Base-by-base conservation (phyloP, 2,888 invertebrate genomes). In the Tenthredo mesomela region DNA sequence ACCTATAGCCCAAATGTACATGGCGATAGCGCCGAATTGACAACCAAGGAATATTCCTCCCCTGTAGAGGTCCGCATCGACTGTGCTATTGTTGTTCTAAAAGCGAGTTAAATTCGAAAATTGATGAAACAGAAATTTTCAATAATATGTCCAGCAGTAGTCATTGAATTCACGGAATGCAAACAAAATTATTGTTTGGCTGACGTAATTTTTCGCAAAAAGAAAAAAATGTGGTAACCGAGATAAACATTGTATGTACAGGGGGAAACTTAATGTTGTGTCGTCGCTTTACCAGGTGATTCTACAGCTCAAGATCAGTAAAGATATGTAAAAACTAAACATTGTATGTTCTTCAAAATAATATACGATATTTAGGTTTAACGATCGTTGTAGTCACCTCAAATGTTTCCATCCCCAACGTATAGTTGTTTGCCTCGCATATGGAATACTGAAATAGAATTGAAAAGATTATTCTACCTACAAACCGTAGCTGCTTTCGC, bases 1-100 rank as follows among this genome's bases (percentile, higher is more conserved):
- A 54, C 97, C 97, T 29, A 97, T 94, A 0, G 96, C 97, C 97
- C 97, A 97, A 89, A 97, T 97, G 89, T 97, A 97, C 96, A 97
- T 95, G 15, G 97, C 97, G 0, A 95, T 95, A 1, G 95, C 93
- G 0, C 97, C 97, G 92, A 96, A 97, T 65, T 96, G 95, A 91
- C 97, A 97, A 6, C 97, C 97, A 70, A 97, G 94, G 90, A 96
- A 97, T 61, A 97, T 94, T 2, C 97, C 97, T 70, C 96, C 96
- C 90, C 95, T 96, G 90, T 96, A 97, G 33, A 97, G 94, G 93
- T 97, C 96, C 0, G 96, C 96, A 43, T 95, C 94, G 6, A 97
- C 95, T 2, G 92, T 90, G 0, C 95, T 93, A 12, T 94, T 93
- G 0, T 85, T 70, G 71, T 88, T 82, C 90, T 91, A 29, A 0